phyloP scores from a whole-genome alignment of 2,888 invertebrate genomes.

The Leptopilina myrica region DNA sequence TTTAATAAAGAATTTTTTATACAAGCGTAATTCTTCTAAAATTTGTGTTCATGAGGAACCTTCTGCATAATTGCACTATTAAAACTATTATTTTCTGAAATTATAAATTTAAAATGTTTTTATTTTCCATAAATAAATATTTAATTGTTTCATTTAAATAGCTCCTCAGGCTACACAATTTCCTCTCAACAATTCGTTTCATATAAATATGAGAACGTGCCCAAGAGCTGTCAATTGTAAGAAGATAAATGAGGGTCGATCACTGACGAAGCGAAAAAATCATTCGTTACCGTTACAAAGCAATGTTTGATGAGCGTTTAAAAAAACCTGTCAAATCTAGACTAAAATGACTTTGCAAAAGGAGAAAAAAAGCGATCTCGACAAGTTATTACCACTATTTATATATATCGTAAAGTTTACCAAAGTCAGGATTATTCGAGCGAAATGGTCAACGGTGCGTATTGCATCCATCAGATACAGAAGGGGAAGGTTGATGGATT shows the following conservation, averaged over 20 bases:
- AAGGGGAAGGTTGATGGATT: conserved; percentile 28
- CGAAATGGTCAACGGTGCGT: conserved; percentile 65
- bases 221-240: neutral
- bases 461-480: conserved; percentile 47
- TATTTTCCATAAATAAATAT: too few relatives aligned
- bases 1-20: too few relatives aligned
- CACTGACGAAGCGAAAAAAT: conserved; percentile 50
- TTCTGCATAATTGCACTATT: too few relatives aligned
- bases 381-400: conserved; percentile 56
- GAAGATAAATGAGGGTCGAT: conserved; percentile 31
- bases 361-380: conserved; percentile 40
- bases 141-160: neutral
- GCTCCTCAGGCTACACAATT: neutral
- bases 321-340: conserved; percentile 49
- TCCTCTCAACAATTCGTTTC: conserved; percentile 2
- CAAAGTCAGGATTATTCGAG: conserved; percentile 56
- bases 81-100: too few relatives aligned
- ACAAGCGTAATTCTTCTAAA: too few relatives aligned
- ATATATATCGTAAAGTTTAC: conserved; percentile 47
- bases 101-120: too few relatives aligned
- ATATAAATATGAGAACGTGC: neutral
- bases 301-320: conserved; percentile 17
- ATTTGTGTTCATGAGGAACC: too few relatives aligned
- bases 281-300: conserved; percentile 35
- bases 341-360: conserved; percentile 43